Percentiles rank a stretch among this genome's conserved stretches.
These are phyloP conservation scores for Oscarella lobularis DNA, from an alignment of 37 sponge, comb jelly and placozoan genomes.

Conservation along the genomic window DNA sequence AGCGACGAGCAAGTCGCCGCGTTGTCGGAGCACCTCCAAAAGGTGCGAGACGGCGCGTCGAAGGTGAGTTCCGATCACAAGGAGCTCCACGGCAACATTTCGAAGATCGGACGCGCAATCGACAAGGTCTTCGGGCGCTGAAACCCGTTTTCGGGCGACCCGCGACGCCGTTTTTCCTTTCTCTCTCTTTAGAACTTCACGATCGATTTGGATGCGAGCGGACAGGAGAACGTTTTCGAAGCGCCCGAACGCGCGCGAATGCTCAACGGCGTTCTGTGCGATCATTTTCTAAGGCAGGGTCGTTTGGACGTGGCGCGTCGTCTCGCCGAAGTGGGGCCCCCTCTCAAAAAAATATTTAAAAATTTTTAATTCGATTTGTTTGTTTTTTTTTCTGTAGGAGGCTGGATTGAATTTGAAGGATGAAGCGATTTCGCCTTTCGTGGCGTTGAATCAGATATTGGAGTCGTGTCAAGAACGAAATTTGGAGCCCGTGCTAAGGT, in stretches of 20 bases:
- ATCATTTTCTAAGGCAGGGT: slow-evolving; percentile 73
- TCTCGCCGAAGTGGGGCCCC: slow-evolving; percentile 19
- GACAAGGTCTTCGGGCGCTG: too few species aligned
- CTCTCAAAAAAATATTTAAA: not conserved
- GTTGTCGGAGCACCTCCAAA: not conserved
- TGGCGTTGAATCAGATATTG: slow-evolving; percentile 45
- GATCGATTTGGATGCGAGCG: slow-evolving; percentile 26
- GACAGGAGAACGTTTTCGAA: slow-evolving; percentile 31
- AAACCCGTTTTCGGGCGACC: too few species aligned
- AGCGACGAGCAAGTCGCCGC: not conserved
- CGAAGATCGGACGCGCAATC: slow-evolving; percentile 54
- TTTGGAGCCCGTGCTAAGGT: slow-evolving; percentile 53
- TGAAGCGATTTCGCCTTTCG: slow-evolving; percentile 37
- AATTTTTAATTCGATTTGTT: slow-evolving; percentile 1
- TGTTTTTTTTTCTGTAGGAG: slow-evolving; percentile 22
- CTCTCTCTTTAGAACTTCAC: slow-evolving; percentile 39
- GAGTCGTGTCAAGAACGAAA: slow-evolving; percentile 32
- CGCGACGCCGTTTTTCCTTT: too few species aligned
- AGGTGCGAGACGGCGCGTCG: not conserved
- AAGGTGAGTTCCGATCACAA: slow-evolving; percentile 31
- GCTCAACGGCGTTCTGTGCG: slow-evolving; percentile 47
- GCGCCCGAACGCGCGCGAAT: slow-evolving; percentile 6
- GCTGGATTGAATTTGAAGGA: slow-evolving; percentile 25
- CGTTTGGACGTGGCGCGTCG: slow-evolving; percentile 56
- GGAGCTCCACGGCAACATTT: slow-evolving; percentile 59